A percentile compares a stretch with the other conserved stretches of the same genome.
phyloP scores from a whole-genome alignment of 92 coral and sea anemone species.

The Chrysogorgia sp. region DNA sequence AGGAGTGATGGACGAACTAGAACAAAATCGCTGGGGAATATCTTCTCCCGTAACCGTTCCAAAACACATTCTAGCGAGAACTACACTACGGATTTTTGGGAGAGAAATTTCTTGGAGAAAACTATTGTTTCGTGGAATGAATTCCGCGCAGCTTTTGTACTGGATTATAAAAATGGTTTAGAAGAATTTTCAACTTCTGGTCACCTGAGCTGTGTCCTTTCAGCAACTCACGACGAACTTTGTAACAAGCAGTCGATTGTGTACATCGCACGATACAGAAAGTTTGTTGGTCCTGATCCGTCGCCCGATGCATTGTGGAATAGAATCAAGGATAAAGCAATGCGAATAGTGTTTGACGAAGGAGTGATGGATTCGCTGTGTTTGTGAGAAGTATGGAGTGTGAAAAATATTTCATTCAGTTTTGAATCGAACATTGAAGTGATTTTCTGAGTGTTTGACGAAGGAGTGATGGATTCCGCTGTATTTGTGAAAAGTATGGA shows the following conservation, averaged over 20 bases:
- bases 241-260: conserved; percentile 31
- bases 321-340: conserved; percentile 20
- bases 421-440: neutral
- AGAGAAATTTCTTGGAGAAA: conserved; percentile 34
- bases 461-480: conserved; percentile 7
- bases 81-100: conserved; percentile 48
- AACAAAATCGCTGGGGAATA: conserved; percentile 11
- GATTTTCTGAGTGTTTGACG: neutral
- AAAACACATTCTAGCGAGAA: neutral
- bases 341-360: conserved; percentile 18
- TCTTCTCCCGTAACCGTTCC: conserved; percentile 11
- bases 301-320: conserved; percentile 29
- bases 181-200: conserved; percentile 28
- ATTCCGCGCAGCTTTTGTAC: conserved; percentile 52
- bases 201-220: conserved; percentile 7
- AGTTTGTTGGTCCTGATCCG: conserved; percentile 25
- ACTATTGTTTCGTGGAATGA: conserved; percentile 45
- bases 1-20: neutral
- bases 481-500: conserved; percentile 5
- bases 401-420: neutral
- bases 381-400: neutral
- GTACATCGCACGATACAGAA: conserved; percentile 13
- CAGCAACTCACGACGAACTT: conserved; percentile 10
- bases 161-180: conserved; percentile 25
- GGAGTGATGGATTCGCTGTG: conserved; percentile 24